Evolutionary conservation across 2,797 vertebrate species (phyloP).

Genomic region (Falco peregrinus): DNA sequence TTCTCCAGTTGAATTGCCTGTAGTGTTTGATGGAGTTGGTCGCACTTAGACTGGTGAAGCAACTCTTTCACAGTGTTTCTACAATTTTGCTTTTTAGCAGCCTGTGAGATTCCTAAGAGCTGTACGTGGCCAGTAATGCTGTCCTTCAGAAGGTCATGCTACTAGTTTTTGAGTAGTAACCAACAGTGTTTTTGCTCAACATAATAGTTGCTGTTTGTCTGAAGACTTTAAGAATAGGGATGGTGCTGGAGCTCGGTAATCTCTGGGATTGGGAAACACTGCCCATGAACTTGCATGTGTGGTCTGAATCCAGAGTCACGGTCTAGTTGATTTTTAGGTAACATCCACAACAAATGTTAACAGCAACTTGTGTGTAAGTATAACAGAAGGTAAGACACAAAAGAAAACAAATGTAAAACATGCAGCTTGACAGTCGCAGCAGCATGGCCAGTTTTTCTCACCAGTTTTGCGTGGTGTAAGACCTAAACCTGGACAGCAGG

Average conservation of each 20-base stretch:
- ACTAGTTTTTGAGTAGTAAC: neutral
- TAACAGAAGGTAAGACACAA: neutral
- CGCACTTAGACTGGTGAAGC: fast-evolving
- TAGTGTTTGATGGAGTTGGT: neutral
- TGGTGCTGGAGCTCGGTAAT: neutral
- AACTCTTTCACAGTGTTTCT: neutral
- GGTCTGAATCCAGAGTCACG: neutral
- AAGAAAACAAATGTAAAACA: neutral
- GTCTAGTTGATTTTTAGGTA: neutral
- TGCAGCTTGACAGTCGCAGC: neutral
- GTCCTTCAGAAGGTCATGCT: neutral
- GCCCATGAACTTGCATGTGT: fast-evolving
- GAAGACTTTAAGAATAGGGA: neutral
- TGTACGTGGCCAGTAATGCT: neutral
- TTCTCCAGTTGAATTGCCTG: neutral
- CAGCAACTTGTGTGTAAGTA: neutral
- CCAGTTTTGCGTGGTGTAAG: neutral
- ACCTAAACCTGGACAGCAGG: neutral
- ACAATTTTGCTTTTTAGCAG: neutral
- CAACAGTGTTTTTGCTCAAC: neutral
- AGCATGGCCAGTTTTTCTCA: fast-evolving
- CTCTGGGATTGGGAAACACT: neutral
- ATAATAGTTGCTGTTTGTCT: neutral
- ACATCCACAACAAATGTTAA: neutral
- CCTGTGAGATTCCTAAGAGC: neutral